Base-by-base conservation (phyloP, 2,113 vertebrate species). In the Bos indicus region DNA sequence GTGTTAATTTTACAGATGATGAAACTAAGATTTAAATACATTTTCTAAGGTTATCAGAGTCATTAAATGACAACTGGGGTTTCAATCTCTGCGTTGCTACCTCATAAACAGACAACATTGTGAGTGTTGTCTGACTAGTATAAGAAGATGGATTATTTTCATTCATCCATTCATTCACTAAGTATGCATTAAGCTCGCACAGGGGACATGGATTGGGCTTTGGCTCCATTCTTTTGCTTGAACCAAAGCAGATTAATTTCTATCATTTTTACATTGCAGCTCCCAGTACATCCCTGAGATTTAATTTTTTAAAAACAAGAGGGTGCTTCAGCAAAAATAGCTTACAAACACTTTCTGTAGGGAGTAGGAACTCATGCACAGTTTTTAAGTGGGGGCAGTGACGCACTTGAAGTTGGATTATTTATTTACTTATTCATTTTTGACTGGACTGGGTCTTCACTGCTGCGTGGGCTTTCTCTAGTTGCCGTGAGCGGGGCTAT, bases 1-100 rank as follows among this genome's bases (percentile, higher is more conserved):
- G 13, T 92, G 7, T 95, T 95, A 25, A 54, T 90, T 95, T 78
- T 74, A 92, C 95, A 88, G 88, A 90, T 74, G 52, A 90, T 62
- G 80, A 96, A 95, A 85, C 78, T 71, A 59, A 88, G 48, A 84
- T 64, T 30, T 88, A 94, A 93, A 81, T 82, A 78, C 30, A 80
- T 92, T 94, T 87, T 43, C 28, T 59, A 81, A 56, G 12, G 17
- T 95, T 82, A 12, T 84, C 78, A 89, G 77, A 94, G 57, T 59
- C 88, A 96, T 86, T 85, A 94, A 93, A n/a, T 81, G 62, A 74
- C 40, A 89, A 90, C 46, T 71, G 52, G 46, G 21, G 67, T 78
- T 62, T 95, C 30, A 94, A 10, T 57, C 46, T 17, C 59, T 48
- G 40, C 8, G 17, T 60, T 95, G 81, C 51, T 78, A 43, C 60